Evolutionary conservation across 2,888 invertebrate species (phyloP), one percentile per base, ranked within the genome.

Genomic region (Hypomecis atomaria): DNA sequence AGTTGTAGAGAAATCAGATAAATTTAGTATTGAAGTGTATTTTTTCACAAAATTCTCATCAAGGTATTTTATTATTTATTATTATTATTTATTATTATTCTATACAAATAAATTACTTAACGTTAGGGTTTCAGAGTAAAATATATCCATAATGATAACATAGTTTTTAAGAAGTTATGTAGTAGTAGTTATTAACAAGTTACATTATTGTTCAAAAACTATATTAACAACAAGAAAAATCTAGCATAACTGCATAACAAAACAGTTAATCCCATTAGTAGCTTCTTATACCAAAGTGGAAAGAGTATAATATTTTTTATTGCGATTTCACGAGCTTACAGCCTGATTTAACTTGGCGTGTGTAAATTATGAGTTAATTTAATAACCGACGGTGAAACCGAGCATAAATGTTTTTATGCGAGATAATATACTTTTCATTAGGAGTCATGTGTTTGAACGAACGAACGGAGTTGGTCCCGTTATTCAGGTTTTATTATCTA

Each of bases 291-390:
- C 77, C 76, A 83, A 85, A 83, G 79, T 81, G 78, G 79, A 85
- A 81, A 82, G 80, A 81, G 80, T 81, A 83, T 88, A 86, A 89
- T 88, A 87, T 86, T 89, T 88, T 89, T 88, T 88, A 90, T 89
- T 84, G 83, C 85, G 80, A 83, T 87, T 87, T 87, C 87, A 89
- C 86, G 84, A 86, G 85, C 85, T 84, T 79, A 82, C 86, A 84
- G 84, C 85, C 83, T 83, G 89, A 90, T 89, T 89, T 88, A 85
- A 86, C 86, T 85, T 82, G 79, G 84, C 83, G 86, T 85, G 89
- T 88, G 88, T 90, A 90, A 89, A 90, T 91, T 90, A 89, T 89
- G 86, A 89, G 89, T 88, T 88, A 88, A 90, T 90, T 90, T 90
- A 89, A 91, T 89, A 90, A 88, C 87, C 83, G 71, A 72, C 85